Evolutionary conservation across 2,113 vertebrate species (phyloP).

Genomic region (Typhlomys cinereus): DNA sequence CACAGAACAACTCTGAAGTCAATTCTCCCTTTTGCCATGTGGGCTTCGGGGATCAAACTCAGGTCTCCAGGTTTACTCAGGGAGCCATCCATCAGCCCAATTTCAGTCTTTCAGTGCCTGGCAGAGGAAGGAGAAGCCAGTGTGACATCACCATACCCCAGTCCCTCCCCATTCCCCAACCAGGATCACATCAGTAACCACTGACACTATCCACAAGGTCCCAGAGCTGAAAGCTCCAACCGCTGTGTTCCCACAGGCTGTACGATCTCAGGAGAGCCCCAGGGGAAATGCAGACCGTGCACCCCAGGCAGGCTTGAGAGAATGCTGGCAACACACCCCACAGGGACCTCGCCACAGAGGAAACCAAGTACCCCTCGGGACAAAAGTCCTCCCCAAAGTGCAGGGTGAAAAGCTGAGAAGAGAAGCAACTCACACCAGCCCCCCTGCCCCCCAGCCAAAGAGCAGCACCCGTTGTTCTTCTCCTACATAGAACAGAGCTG

Average conservation of each 20-base stretch:
- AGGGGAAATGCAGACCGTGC: too few species aligned
- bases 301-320: not conserved
- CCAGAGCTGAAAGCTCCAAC: not conserved
- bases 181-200: not conserved
- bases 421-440: conserved; percentile 89
- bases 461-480: conserved; percentile 89
- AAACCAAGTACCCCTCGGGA: conserved; percentile 90
- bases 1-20: too few species aligned
- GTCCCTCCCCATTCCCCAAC: not conserved
- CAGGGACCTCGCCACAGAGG: conserved; percentile 93
- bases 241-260: not conserved
- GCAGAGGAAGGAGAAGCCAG: not conserved
- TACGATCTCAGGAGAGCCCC: not conserved
- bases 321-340: conserved; percentile 91
- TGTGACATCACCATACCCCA: too few species aligned
- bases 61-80: too few species aligned
- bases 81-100: too few species aligned
- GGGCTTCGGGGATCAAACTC: too few species aligned
- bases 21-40: too few species aligned
- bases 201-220: not conserved
- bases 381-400: conserved; percentile 89
- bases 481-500: conserved; percentile 88
- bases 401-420: conserved; percentile 91
- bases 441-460: conserved; percentile 87
- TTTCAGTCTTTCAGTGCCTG: too few species aligned